Conservation (phyloP, 2,888 invertebrate species). For the Eristalis intricaria region DNA sequence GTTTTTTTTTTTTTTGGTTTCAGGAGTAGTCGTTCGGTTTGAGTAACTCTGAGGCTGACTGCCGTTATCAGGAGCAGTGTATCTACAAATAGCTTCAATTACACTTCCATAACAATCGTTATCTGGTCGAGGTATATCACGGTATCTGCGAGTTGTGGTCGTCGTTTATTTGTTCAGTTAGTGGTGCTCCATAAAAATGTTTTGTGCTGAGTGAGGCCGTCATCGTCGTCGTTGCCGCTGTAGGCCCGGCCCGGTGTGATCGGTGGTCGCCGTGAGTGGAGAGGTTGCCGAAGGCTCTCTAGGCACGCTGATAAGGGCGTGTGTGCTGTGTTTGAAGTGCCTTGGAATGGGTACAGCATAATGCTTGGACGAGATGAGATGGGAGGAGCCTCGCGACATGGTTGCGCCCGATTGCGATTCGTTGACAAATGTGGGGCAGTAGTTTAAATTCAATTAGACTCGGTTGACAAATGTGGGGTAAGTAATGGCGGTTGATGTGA, state of each 20-base stretch:
- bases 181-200: constrained; percentile 56
- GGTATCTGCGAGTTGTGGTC: constrained; percentile 35
- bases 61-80: constrained; percentile 44
- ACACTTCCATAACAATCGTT: constrained; percentile 59
- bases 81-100: constrained; percentile 59
- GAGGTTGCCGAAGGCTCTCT: background rate
- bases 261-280: constrained; percentile 2
- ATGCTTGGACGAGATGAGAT: constrained; percentile 20
- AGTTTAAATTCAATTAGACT: constrained; percentile 44
- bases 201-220: constrained; percentile 7
- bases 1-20: background rate
- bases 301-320: background rate
- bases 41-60: constrained; percentile 9
- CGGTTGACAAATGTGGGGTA: background rate
- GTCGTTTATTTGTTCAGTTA: constrained; percentile 58
- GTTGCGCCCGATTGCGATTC: constrained; percentile 35
- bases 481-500: too few relatives aligned
- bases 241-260: background rate
- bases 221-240: background rate
- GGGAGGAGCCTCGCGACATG: constrained; percentile 52
- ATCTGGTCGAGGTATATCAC: constrained; percentile 41
- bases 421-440: constrained; percentile 44
- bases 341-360: constrained; percentile 47
- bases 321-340: background rate
- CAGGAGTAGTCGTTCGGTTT: constrained; percentile 24